Conservation (phyloP, 1,140 invertebrate genomes). For the Rhyzopertha dominica region DNA sequence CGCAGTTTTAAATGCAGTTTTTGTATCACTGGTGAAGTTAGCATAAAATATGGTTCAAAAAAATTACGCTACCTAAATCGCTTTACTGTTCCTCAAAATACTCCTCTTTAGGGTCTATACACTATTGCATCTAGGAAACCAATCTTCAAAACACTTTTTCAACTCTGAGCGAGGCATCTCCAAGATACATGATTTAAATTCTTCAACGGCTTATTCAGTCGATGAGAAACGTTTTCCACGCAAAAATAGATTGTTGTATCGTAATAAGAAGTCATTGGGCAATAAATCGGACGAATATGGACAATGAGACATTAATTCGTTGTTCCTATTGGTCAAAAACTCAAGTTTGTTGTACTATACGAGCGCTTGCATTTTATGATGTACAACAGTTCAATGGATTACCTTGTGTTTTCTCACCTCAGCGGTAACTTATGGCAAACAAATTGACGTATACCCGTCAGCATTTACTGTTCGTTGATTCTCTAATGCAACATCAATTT, state of each 20-base stretch:
- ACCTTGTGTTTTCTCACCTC: slow-evolving; percentile 22
- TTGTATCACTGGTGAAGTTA: no score
- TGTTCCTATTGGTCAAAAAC: slow-evolving; percentile 31
- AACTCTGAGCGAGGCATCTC: slow-evolving; percentile 33
- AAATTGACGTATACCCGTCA: slow-evolving; percentile 18
- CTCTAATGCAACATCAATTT: no score
- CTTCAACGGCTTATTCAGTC: slow-evolving; percentile 29
- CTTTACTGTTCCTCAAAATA: slow-evolving; percentile 31
- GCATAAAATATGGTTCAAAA: no score
- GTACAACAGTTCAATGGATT: slow-evolving; percentile 26
- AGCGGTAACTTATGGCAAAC: slow-evolving; percentile 25
- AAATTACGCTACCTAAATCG: no score
- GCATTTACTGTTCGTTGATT: no score
- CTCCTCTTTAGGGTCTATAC: slow-evolving; percentile 22
- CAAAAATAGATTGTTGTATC: slow-evolving; percentile 31
- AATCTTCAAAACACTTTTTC: slow-evolving; percentile 35
- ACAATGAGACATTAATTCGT: slow-evolving; percentile 29
- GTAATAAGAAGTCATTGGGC: slow-evolving; percentile 35
- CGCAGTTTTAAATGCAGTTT: no score
- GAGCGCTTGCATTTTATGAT: slow-evolving; percentile 34
- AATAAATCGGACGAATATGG: slow-evolving; percentile 40
- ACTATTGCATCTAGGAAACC: slow-evolving; percentile 29
- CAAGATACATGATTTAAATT: slow-evolving; percentile 38
- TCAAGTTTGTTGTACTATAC: slow-evolving; percentile 20
- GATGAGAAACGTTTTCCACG: slow-evolving; percentile 29